Percentiles rank a stretch among this genome's conserved stretches.
phyloP scores from a whole-genome alignment of 2,113 vertebrate genomes.

The Ochotona princeps region DNA sequence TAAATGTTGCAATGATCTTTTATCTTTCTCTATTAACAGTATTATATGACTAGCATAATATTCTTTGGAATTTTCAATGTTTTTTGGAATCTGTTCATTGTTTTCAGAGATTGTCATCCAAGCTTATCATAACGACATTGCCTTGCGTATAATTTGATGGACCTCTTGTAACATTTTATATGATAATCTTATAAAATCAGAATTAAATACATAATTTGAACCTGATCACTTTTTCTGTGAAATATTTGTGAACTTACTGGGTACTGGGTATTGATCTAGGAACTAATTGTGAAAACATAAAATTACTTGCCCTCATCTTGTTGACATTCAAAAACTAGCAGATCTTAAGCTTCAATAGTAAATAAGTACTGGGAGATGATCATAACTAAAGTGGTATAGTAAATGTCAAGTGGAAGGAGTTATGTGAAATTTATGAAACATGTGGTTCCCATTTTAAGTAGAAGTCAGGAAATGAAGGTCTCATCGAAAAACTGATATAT shows the following conservation, averaged over 20 bases:
- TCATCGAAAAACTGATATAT: not conserved
- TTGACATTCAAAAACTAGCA: not conserved
- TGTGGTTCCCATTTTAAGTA: not conserved
- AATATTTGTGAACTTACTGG: not conserved
- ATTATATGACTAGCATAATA: not conserved
- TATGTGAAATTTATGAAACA: not conserved
- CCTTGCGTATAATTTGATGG: not conserved
- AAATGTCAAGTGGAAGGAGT: not conserved
- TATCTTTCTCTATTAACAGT: too few species aligned
- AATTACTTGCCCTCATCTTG: not conserved
- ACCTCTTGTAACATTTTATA: not conserved
- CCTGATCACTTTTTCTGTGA: not conserved
- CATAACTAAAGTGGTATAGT: not conserved
- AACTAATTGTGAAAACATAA: not conserved
- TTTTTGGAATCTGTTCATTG: not conserved
- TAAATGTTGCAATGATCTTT: not conserved
- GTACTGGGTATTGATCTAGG: not conserved
- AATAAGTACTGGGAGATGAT: not conserved
- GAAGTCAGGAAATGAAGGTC: not conserved
- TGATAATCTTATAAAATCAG: not conserved
- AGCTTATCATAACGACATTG: not conserved
- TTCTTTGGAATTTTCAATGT: not conserved
- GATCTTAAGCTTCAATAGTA: not conserved
- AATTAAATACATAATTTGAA: not conserved
- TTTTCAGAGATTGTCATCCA: not conserved